phyloP scores from a whole-genome alignment of 2,888 invertebrate species.

The Scaptomyza caliginosa region DNA sequence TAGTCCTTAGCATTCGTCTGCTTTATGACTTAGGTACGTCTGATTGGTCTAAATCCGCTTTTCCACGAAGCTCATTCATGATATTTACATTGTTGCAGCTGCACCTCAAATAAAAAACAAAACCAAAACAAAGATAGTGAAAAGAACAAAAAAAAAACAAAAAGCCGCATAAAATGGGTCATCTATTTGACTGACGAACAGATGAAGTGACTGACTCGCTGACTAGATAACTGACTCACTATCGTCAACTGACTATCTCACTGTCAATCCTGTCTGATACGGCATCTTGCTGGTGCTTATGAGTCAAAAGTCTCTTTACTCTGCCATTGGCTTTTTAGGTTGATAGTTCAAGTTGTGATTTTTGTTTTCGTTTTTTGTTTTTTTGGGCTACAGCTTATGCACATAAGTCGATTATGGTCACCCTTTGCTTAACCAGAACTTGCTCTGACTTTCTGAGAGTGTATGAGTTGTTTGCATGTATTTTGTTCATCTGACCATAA shows the following conservation, averaged over 20 bases:
- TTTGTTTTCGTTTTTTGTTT: background rate
- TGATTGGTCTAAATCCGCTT: constrained; percentile 67
- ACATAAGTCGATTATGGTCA: constrained; percentile 77
- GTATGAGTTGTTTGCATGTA: constrained; percentile 23
- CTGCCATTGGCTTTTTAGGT: constrained; percentile 53
- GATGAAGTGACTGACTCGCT: constrained; percentile 32
- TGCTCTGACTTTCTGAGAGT: constrained; percentile 1
- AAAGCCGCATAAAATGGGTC: constrained; percentile 28
- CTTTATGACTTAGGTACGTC: constrained; percentile 17
- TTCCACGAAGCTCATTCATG: constrained; percentile 30
- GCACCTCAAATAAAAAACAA: constrained; percentile 25
- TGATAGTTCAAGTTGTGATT: constrained; percentile 68
- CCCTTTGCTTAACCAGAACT: constrained; percentile 52
- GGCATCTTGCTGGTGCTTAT: constrained; percentile 39
- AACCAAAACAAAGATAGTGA: too few relatives aligned
- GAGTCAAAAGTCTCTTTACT: constrained; percentile 14
- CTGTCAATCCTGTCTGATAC: constrained; percentile 39
- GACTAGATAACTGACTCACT: constrained; percentile 21
- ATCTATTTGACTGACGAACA: constrained; percentile 25
- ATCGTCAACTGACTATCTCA: constrained; percentile 20
- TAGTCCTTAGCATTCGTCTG: background rate
- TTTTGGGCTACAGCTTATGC: constrained; percentile 59
- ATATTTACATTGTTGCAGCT: constrained; percentile 32
- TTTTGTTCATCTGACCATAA: constrained; percentile 70
- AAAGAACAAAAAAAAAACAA: too few relatives aligned